Evolutionary conservation across 2,888 invertebrate genomes (phyloP).

Genomic region (Drosophila affinis): DNA sequence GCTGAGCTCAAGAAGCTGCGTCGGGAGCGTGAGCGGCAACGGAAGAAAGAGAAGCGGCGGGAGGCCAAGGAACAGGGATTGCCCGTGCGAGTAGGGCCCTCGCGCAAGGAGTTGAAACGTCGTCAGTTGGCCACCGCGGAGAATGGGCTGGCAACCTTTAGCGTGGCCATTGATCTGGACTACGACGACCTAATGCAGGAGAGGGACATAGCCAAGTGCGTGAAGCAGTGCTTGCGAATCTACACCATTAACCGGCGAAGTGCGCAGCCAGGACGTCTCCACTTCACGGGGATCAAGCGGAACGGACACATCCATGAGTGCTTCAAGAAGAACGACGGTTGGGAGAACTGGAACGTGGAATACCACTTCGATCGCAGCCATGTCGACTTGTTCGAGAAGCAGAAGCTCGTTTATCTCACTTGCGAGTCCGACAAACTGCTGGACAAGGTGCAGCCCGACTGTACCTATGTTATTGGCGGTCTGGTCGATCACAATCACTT

Average conservation of each 20-base stretch:
- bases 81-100: constrained; percentile 87
- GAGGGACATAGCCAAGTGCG: constrained; percentile 93
- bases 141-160: constrained; percentile 77
- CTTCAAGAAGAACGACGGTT: constrained; percentile 93
- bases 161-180: constrained; percentile 93
- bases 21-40: constrained; percentile 89
- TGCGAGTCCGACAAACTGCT: constrained; percentile 97
- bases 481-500: constrained; percentile 98
- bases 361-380: constrained; percentile 89
- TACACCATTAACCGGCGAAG: constrained; percentile 95
- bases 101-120: constrained; percentile 90
- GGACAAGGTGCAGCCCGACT: constrained; percentile 88
- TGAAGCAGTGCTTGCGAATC: constrained; percentile 94
- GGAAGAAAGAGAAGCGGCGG: constrained; percentile 88
- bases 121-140: constrained; percentile 70
- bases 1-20: constrained; percentile 88
- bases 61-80: constrained; percentile 89
- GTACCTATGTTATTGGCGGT: constrained; percentile 97
- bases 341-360: constrained; percentile 95
- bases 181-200: constrained; percentile 96
- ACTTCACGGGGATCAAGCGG: constrained; percentile 90
- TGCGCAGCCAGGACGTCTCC: constrained; percentile 90
- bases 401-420: constrained; percentile 94
- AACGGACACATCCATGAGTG: constrained; percentile 89
- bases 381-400: constrained; percentile 88